phyloP scores from a whole-genome alignment of 2,888 invertebrate species.

The Cheilosia scutellata region DNA sequence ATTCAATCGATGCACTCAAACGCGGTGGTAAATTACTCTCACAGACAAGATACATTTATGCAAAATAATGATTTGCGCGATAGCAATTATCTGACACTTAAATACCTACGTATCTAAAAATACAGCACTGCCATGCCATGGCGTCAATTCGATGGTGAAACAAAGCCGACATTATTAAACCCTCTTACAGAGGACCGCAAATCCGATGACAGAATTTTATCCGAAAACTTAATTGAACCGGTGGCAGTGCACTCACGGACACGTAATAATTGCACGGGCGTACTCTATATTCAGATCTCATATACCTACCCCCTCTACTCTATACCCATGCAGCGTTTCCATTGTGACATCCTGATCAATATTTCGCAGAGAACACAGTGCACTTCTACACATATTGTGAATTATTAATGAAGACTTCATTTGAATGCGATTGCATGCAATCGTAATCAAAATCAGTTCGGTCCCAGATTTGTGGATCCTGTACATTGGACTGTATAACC shows the following conservation, averaged over 20 bases:
- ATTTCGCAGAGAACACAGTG: slow-evolving; percentile 65
- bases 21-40: slow-evolving; percentile 38
- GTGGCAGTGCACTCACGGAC: slow-evolving; percentile 60
- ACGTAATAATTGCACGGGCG: slow-evolving; percentile 68
- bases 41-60: slow-evolving; percentile 25
- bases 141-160: slow-evolving; percentile 7
- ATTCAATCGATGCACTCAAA: slow-evolving; percentile 59
- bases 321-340: slow-evolving; percentile 17
- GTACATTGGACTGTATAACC: slow-evolving; percentile 50
- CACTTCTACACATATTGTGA: slow-evolving; percentile 71
- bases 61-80: slow-evolving; percentile 52
- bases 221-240: slow-evolving; percentile 69
- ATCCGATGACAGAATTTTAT: slow-evolving; percentile 40
- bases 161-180: slow-evolving; percentile 40
- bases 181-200: slow-evolving; percentile 48
- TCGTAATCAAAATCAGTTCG: slow-evolving; percentile 71
- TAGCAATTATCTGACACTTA: slow-evolving; percentile 63
- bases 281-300: slow-evolving; percentile 35
- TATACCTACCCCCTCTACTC: neutral
- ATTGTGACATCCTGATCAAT: slow-evolving; percentile 73
- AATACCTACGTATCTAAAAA: slow-evolving; percentile 53
- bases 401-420: slow-evolving; percentile 75
- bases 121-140: slow-evolving; percentile 7
- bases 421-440: slow-evolving; percentile 74
- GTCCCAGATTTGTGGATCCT: slow-evolving; percentile 66